A percentile compares a stretch with the other conserved stretches of the same genome.
These are phyloP conservation scores for Solen grandis DNA, from an alignment of 1,140 invertebrate genomes.

Conservation along the genomic window DNA sequence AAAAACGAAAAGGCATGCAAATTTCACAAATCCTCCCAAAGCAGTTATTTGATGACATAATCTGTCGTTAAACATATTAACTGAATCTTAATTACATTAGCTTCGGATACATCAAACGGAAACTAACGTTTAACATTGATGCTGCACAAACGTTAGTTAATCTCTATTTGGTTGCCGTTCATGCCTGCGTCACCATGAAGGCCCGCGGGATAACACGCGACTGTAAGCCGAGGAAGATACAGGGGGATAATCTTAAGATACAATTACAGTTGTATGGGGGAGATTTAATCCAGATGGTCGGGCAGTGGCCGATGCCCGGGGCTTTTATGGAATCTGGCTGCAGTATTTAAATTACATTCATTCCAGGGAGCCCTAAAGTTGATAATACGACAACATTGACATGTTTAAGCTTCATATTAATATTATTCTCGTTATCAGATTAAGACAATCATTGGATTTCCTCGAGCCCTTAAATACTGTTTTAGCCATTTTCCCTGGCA, in stretches of 20 bases:
- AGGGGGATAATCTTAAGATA: slow-evolving; percentile 42
- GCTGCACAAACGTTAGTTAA: slow-evolving; percentile 26
- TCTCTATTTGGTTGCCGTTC: slow-evolving; percentile 23
- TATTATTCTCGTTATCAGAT: not conserved
- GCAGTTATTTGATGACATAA: slow-evolving; percentile 46
- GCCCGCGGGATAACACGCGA: slow-evolving; percentile 26
- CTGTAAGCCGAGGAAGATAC: slow-evolving; percentile 35
- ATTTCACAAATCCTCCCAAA: too few relatives aligned
- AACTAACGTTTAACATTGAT: slow-evolving; percentile 8
- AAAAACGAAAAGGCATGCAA: too few relatives aligned
- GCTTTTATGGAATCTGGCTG: not conserved
- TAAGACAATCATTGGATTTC: too few relatives aligned
- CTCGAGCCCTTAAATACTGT: too few relatives aligned
- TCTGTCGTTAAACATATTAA: not conserved
- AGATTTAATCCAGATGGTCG: slow-evolving; percentile 11
- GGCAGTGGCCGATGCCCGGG: not conserved
- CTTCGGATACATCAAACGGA: slow-evolving; percentile 35
- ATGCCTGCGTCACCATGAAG: slow-evolving; percentile 18
- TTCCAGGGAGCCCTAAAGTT: not conserved
- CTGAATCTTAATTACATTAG: slow-evolving; percentile 33
- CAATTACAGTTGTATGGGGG: slow-evolving; percentile 43
- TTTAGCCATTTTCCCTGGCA: too few relatives aligned
- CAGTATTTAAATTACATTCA: not conserved
- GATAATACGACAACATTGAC: not conserved
- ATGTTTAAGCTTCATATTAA: too few relatives aligned